phyloP scores from a whole-genome alignment of 2,888 invertebrate genomes.

The Disparrhopalites patrizii region DNA sequence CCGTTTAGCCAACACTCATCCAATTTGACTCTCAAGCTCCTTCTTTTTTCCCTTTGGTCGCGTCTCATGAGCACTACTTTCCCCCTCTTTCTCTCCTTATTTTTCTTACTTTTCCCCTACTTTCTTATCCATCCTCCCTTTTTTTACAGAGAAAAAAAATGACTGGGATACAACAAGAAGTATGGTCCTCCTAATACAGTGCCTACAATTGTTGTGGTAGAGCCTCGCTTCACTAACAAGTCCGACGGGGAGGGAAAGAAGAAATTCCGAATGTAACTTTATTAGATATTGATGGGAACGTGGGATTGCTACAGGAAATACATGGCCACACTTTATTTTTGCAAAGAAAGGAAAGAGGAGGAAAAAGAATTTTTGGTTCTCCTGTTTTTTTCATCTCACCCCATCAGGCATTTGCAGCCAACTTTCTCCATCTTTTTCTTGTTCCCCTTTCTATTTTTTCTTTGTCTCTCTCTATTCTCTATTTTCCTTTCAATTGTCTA shows the following conservation, averaged over 20 bases:
- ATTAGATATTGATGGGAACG: constrained; percentile 8
- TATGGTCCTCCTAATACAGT: too few relatives aligned
- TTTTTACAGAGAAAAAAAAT: too few relatives aligned
- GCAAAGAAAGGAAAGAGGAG: neutral
- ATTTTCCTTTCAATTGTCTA: too few relatives aligned
- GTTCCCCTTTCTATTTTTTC: neutral
- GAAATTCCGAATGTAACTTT: neutral
- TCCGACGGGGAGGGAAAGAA: too few relatives aligned
- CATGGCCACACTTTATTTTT: too few relatives aligned
- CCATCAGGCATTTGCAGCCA: neutral
- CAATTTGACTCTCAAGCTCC: constrained; percentile 31
- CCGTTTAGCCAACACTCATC: constrained; percentile 38
- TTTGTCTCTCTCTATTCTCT: neutral
- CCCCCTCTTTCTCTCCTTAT: neutral
- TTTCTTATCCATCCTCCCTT: neutral
- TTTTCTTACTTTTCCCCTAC: neutral
- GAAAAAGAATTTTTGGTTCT: neutral
- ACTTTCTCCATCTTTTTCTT: neutral
- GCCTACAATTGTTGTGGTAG: too few relatives aligned
- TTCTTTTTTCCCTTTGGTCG: constrained; percentile 5
- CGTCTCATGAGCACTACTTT: constrained; percentile 10
- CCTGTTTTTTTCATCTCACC: neutral
- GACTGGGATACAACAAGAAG: too few relatives aligned
- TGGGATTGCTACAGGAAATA: neutral
- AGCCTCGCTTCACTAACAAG: too few relatives aligned